Evolutionary conservation across 2,797 vertebrate species (phyloP).

Genomic region (Threskiornis aethiopicus): DNA sequence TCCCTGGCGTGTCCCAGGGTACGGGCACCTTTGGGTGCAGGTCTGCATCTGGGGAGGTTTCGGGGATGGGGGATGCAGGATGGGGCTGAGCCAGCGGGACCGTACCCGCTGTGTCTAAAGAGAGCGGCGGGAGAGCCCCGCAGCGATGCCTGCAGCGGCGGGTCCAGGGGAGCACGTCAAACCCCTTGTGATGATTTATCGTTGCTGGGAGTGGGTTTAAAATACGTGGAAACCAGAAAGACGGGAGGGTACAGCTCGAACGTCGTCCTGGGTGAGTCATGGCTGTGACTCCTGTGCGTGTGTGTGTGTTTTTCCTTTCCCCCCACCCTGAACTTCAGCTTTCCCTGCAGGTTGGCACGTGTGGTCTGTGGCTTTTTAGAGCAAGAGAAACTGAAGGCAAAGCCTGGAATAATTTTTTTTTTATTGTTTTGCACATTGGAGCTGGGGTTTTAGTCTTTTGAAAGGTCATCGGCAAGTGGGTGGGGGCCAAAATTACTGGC

Average conservation of each 20-base stretch:
- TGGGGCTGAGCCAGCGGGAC: not conserved
- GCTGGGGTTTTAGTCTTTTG: not conserved
- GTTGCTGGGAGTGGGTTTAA: not conserved
- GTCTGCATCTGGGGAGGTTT: not conserved
- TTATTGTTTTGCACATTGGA: not conserved
- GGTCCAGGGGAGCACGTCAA: not conserved
- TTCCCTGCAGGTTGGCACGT: not conserved
- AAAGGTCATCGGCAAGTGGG: not conserved
- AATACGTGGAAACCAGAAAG: not conserved
- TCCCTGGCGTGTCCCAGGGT: rapidly evolving
- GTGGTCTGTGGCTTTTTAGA: not conserved
- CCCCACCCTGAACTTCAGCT: not conserved
- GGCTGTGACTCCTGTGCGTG: rapidly evolving
- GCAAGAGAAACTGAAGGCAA: not conserved
- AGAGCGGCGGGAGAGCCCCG: not conserved
- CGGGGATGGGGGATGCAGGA: not conserved
- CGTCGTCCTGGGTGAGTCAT: rapidly evolving
- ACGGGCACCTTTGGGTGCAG: not conserved
- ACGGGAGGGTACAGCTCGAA: rapidly evolving
- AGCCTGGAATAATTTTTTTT: not conserved
- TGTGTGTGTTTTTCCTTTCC: not conserved
- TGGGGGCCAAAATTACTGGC: not conserved
- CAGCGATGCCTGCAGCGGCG: rapidly evolving
- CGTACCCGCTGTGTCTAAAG: not conserved
- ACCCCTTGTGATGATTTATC: not conserved